Evolutionary conservation across 2,113 vertebrate genomes (phyloP).

Genomic region (Panthera leo): DNA sequence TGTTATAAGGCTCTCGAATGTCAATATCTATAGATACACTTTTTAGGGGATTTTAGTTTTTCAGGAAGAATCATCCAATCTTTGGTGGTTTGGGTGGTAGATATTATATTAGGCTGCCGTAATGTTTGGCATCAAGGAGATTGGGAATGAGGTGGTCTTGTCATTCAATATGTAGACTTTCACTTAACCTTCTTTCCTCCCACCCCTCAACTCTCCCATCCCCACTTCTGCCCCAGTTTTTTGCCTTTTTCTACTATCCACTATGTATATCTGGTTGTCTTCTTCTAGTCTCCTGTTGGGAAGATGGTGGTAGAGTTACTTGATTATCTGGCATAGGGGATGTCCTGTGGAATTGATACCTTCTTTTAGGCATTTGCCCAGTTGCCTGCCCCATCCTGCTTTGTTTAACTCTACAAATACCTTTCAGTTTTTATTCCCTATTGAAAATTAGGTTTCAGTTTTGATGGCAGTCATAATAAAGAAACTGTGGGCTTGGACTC

Average conservation of each 20-base stretch:
- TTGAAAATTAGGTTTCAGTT: slow-evolving; percentile 30
- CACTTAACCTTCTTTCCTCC: neutral
- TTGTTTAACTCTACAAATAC: neutral
- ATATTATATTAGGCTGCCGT: neutral
- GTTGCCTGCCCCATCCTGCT: neutral
- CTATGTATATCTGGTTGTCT: neutral
- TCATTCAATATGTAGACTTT: neutral
- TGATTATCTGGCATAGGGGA: neutral
- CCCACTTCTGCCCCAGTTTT: neutral
- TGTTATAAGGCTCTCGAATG: neutral
- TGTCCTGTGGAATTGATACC: neutral
- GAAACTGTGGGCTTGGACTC: neutral
- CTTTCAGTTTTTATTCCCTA: slow-evolving; percentile 13
- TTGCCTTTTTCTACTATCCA: neutral
- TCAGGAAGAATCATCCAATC: neutral
- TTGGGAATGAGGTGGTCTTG: neutral
- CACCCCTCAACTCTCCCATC: neutral
- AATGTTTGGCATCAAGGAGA: neutral
- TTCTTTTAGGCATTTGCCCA: neutral
- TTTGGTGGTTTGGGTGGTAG: neutral
- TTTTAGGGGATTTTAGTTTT: neutral
- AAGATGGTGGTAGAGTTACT: neutral
- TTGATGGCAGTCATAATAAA: slow-evolving; percentile 3
- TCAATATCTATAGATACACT: neutral
- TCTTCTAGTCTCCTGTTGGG: neutral